phyloP scores from a whole-genome alignment of 2,113 vertebrate species.

The Aldabrachelys gigantea region DNA sequence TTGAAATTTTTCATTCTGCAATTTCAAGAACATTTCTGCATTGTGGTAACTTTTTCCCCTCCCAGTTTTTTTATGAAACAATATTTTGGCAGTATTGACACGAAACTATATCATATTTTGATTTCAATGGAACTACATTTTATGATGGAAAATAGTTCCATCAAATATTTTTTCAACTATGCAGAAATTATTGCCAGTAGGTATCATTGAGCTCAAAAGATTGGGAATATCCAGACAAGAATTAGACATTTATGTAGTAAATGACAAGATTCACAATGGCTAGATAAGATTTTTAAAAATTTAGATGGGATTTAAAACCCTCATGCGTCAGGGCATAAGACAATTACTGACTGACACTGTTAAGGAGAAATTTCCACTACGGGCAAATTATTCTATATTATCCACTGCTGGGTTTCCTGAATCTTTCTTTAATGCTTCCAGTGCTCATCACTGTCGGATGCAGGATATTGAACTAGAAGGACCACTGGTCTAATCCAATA shows the following conservation, averaged over 20 bases:
- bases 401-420: rapidly evolving
- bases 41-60: neutral
- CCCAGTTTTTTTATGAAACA: neutral
- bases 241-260: neutral
- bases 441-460: neutral
- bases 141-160: neutral
- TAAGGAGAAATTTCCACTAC: neutral
- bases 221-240: neutral
- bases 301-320: neutral
- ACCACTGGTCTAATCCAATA: neutral
- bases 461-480: neutral
- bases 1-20: neutral
- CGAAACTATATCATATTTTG: neutral
- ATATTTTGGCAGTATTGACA: neutral
- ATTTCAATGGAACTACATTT: neutral
- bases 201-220: neutral
- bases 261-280: rapidly evolving
- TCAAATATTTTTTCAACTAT: neutral
- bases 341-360: neutral
- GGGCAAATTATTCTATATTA: neutral
- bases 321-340: neutral
- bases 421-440: neutral
- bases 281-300: neutral
- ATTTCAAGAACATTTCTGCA: neutral
- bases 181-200: neutral